A percentile compares a stretch with the other conserved stretches of the same genome.
Conservation (phyloP, 2,888 invertebrate genomes). For the Sphaerophoria taeniata region DNA sequence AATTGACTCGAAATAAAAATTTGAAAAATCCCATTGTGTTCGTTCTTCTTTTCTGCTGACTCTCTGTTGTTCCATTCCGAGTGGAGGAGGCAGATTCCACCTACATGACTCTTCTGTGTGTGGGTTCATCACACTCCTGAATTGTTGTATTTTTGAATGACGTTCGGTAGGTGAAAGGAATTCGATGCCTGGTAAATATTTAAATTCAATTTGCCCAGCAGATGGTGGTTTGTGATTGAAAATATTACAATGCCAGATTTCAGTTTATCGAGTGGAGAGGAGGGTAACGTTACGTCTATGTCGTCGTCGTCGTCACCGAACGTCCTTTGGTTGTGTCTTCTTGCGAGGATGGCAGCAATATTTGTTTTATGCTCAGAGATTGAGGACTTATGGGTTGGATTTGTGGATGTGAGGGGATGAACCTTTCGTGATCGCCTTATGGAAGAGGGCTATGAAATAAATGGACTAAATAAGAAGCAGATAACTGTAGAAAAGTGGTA, state of each 20-base stretch:
- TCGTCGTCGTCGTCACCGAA: background rate
- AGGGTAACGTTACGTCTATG: background rate
- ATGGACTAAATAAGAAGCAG: conserved; percentile 18
- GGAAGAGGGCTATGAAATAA: conserved; percentile 22
- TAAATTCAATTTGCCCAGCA: conserved; percentile 72
- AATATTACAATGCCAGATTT: conserved; percentile 58
- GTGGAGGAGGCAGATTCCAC: background rate
- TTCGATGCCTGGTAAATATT: conserved; percentile 72
- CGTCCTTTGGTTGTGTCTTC: too few species aligned
- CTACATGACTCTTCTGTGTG: conserved; percentile 4
- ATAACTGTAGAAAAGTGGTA: background rate
- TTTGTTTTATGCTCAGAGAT: conserved; percentile 51
- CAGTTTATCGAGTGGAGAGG: conserved; percentile 14
- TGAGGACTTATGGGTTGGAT: conserved; percentile 30
- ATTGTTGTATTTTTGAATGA: too few species aligned
- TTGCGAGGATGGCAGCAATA: conserved; percentile 32
- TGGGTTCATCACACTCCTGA: background rate
- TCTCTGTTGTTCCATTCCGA: conserved; percentile 34
- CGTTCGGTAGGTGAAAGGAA: background rate
- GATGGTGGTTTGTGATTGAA: conserved; percentile 73
- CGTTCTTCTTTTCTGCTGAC: conserved; percentile 34
- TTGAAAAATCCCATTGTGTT: conserved; percentile 67
- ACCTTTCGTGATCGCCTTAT: conserved; percentile 22
- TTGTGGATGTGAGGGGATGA: background rate
- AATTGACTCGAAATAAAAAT: conserved; percentile 71